Evolutionary conservation across 2,113 vertebrate genomes (phyloP).

Genomic region (Poeciliopsis prolifica): DNA sequence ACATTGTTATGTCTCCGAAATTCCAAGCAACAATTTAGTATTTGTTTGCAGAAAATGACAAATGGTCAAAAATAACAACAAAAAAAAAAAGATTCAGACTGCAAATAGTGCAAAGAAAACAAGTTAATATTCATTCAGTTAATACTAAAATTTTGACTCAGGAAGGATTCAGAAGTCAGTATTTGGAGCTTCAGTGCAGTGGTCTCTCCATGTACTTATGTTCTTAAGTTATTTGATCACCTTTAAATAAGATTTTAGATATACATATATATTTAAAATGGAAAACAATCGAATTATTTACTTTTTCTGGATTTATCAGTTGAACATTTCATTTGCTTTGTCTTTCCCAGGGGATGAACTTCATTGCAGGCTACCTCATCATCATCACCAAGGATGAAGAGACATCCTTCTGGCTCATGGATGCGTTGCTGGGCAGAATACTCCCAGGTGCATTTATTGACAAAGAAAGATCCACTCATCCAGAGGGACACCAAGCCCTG

Average conservation of each 20-base stretch:
- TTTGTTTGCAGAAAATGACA: no score
- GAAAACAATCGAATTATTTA: not conserved
- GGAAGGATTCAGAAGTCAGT: no score
- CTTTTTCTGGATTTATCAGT: not conserved
- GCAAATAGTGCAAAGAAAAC: no score
- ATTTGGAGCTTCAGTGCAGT: no score
- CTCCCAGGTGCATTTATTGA: constrained; percentile 85
- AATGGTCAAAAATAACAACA: no score
- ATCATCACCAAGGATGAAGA: constrained; percentile 93
- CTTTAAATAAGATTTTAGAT: not conserved
- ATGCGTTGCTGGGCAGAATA: constrained; percentile 90
- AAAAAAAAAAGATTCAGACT: no score
- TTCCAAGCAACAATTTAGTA: no score
- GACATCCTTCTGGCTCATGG: constrained; percentile 94
- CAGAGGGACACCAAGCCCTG: not conserved
- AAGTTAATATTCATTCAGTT: no score
- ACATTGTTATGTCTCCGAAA: no score
- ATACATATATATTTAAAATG: no score
- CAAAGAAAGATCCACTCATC: not conserved
- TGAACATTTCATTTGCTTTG: constrained; percentile 15
- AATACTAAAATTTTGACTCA: no score
- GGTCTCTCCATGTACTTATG: not conserved
- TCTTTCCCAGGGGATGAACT: constrained; percentile 93
- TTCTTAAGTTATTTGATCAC: not conserved
- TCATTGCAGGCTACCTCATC: constrained; percentile 92